Base-by-base conservation (phyloP, 2,888 invertebrate genomes). In the Andrena bicolor region DNA sequence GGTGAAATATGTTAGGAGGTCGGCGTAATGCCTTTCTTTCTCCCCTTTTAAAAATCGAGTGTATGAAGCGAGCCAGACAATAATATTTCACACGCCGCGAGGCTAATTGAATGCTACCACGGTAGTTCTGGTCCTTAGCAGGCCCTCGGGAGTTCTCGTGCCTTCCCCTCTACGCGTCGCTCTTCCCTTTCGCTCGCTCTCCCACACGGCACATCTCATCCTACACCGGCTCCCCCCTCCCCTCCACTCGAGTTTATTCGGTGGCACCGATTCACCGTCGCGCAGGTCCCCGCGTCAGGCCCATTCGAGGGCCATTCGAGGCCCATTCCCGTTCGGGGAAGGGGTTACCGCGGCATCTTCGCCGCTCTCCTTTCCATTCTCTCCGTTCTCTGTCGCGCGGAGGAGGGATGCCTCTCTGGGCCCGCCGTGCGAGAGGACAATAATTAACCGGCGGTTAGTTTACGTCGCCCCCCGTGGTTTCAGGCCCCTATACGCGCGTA, bases 51-150 rank as follows among this genome's bases (percentile, higher is more conserved):
- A 88, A 90, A 90, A 90, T 90, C 90, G 90, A 88, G 88, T 84
- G 87, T 89, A 90, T 68, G 90, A 89, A 87, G 75, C 89, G 84
- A 87, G 86, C 82, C 90, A 82, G 89, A 89, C 88, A 88, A 88
- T 89, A 92, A 93, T 93, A 93, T 92, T 92, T 93, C 91, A 93
- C 92, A 90, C 92, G 90, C 90, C 90, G 91, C 90, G 92, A 91
- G 88, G 91, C 91, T 93, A 93, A 93, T 93, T 93, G 93, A 93
- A 93, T 93, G 93, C 93, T 93, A 93, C 93, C 91, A 92, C 92
- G 92, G 92, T 93, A 93, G 93, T 93, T 92, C 88, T 88, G 87
- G 86, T 89, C 88, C 90, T 90, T 88, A 90, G 86, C 89, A 85
- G 86, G 88, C 85, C 80, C 89, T 88, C 86, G 88, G 80, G 85